A percentile compares a stretch with the other conserved stretches of the same genome.
phyloP scores from a whole-genome alignment of 2,888 invertebrate genomes.

The Nomada ferruginata region DNA sequence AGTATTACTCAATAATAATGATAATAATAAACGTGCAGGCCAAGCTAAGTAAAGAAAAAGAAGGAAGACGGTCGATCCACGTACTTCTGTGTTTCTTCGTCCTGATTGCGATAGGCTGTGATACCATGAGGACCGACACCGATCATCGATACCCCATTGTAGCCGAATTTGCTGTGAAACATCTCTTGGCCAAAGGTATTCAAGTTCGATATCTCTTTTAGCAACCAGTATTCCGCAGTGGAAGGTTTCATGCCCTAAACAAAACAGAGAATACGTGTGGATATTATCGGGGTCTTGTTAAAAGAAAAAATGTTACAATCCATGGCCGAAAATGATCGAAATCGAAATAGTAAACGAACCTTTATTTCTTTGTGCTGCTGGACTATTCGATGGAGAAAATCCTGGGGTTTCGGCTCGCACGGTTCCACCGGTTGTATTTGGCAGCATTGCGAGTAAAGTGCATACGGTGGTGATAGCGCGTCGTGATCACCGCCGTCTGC shows the following conservation, averaged over 20 bases:
- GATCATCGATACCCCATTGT: constrained; percentile 86
- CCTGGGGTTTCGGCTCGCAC: constrained; percentile 86
- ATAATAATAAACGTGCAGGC: too few species aligned
- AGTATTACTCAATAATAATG: too few species aligned
- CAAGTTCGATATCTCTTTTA: constrained; percentile 92
- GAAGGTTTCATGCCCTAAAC: constrained; percentile 88
- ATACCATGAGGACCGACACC: constrained; percentile 95
- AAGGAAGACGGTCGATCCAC: constrained; percentile 2
- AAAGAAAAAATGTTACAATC: not conserved
- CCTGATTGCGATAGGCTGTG: constrained; percentile 89
- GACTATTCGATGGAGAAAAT: constrained; percentile 88
- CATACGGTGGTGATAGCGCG: constrained; percentile 86
- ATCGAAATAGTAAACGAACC: constrained; percentile 66
- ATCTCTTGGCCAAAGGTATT: constrained; percentile 94
- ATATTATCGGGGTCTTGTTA: not conserved
- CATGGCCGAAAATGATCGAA: not conserved
- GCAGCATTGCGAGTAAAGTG: constrained; percentile 88
- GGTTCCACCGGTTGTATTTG: constrained; percentile 86
- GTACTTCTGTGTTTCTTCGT: constrained; percentile 88
- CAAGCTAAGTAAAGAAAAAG: too few species aligned
- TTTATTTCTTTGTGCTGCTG: constrained; percentile 87
- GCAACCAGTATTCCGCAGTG: constrained; percentile 93
- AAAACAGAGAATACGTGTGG: not conserved
- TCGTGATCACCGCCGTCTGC: constrained; percentile 91
- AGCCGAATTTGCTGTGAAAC: constrained; percentile 90